phyloP scores from a whole-genome alignment of 2,888 invertebrate species.

The Ceriagrion tenellum region DNA sequence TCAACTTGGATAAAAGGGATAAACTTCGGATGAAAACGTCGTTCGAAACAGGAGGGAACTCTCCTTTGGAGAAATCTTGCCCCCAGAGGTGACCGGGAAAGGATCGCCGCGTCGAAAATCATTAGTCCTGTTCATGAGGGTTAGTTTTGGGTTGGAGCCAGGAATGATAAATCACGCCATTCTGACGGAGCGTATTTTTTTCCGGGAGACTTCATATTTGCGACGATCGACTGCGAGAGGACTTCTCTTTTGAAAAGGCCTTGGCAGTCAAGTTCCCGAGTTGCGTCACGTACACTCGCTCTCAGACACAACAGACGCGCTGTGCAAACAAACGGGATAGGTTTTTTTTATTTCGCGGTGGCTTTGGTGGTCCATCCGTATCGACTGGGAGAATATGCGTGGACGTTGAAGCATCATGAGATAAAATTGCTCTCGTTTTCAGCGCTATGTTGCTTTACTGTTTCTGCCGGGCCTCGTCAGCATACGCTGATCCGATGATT shows the following conservation, averaged over 20 bases:
- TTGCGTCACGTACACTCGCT: neutral
- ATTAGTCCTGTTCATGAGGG: neutral
- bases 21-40: neutral
- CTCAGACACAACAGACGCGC: neutral
- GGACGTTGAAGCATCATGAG: too few species aligned
- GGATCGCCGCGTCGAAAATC: neutral
- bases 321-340: neutral
- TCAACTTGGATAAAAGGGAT: neutral
- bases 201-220: neutral
- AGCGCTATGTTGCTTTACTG: too few species aligned
- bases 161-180: neutral
- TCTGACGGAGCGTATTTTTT: neutral
- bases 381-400: neutral
- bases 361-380: neutral
- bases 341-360: neutral
- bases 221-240: neutral
- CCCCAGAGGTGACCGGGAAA: neutral
- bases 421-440: too few species aligned
- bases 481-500: too few species aligned
- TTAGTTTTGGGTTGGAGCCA: neutral
- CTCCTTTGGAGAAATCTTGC: neutral
- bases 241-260: neutral
- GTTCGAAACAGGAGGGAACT: neutral
- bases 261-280: neutral
- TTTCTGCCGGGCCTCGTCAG: too few species aligned